Conservation (phyloP, 2,888 invertebrate genomes). For the Cataglyphis livida region DNA sequence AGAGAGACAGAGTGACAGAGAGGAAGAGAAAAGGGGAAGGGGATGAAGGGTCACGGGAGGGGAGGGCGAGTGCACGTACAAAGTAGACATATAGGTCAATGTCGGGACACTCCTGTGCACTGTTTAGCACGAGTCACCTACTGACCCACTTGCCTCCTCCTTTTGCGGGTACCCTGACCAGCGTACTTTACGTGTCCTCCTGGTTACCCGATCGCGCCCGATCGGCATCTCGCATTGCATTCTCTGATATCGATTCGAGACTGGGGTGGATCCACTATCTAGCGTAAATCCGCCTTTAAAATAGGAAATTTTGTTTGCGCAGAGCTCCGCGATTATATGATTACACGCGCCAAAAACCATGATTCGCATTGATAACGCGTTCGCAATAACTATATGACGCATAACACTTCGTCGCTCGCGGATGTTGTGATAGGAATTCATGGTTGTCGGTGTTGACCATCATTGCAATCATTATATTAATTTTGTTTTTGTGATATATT, state of each 20-base stretch:
- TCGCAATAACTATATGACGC: conserved; percentile 2
- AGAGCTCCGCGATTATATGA: neutral
- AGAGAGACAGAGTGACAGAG: conserved; percentile 21
- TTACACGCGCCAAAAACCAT: conserved; percentile 10
- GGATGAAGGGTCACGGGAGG: conserved; percentile 63
- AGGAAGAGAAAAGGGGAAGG: conserved; percentile 34
- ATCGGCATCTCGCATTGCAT: neutral
- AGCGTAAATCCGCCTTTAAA: neutral
- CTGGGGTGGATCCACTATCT: neutral
- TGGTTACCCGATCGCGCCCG: conserved; percentile 49
- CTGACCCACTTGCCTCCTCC: conserved; percentile 79
- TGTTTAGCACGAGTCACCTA: conserved; percentile 80
- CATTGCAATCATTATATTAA: neutral
- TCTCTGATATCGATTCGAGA: neutral
- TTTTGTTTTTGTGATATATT: neutral
- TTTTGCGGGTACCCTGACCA: conserved; percentile 71
- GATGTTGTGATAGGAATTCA: neutral
- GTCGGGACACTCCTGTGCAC: conserved; percentile 80
- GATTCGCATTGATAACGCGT: conserved; percentile 33
- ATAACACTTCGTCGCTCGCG: neutral
- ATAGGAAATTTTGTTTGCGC: neutral
- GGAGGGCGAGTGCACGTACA: conserved; percentile 72
- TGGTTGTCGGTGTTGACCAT: neutral
- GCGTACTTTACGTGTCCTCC: conserved; percentile 48
- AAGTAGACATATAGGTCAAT: conserved; percentile 81